Evolutionary conservation across 2,888 invertebrate genomes (phyloP), one percentile per base, ranked within the genome.

Genomic region (Abscondita cerata): DNA sequence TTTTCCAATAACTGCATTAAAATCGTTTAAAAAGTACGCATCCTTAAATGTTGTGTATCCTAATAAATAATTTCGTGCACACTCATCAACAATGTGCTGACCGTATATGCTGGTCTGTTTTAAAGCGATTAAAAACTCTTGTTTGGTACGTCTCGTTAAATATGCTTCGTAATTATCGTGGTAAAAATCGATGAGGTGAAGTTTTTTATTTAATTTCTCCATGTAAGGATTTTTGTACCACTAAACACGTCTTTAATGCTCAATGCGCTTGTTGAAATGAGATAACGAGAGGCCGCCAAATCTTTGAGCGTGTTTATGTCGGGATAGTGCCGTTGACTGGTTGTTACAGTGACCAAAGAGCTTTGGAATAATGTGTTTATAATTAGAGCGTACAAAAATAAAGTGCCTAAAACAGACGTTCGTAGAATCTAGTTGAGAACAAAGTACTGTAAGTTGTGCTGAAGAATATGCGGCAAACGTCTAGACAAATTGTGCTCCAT

Each of bases 341-440:
- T 79, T 52, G 80, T 78, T 0, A 79, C 78, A 0, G 79, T 81
- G 2, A 81, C 79, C 50, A 82, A 69, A 25, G 78, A 79, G 3
- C 81, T 81, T 65, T 82, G 82, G 44, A 82, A 76, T 9, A 81
- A 54, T 0, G 81, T 79, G 1, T 79, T 80, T 54, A 80, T 77
- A 25, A 80, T 79, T 6, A 82, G 78, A 62, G 80, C 77, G 1
- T 79, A 77, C 11, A 66, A 13, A 9, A 67, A 59, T 15, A 65
- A 34, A 18, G 54, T 13, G 1, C 75, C 72, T 9, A 81, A 68
- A 81, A 78, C 13, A 81, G 69, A 52, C 79, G 76, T 52, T 81
- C 81, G 13, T 80, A 75, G 31, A 71, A 65, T 57, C 76, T 78
- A 0, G 75, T 73, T 5, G 81, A 80, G 68, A 78, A 80, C 2